Conservation (phyloP, 2,113 vertebrate species). For the Cyprinus carpio region DNA sequence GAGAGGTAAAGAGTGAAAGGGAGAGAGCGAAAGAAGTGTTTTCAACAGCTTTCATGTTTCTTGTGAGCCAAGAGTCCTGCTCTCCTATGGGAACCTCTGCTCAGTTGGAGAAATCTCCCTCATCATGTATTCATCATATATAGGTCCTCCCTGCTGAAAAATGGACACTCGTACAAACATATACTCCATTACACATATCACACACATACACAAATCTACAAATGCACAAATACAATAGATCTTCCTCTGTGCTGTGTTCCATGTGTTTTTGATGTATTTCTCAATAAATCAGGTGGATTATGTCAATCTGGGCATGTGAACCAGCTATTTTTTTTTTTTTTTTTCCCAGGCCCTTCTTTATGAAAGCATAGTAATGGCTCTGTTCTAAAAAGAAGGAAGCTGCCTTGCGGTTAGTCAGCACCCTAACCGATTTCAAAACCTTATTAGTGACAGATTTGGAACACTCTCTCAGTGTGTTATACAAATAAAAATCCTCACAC, state of each 20-base stretch:
- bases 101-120: slow-evolving; percentile 11
- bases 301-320: slow-evolving; percentile 23
- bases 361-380: neutral
- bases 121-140: slow-evolving; percentile 42
- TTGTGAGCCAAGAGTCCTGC: slow-evolving; percentile 6
- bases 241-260: neutral
- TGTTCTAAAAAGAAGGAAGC: neutral
- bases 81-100: slow-evolving; percentile 14
- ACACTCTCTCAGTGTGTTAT: neutral
- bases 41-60: slow-evolving; percentile 28
- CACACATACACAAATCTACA: neutral
- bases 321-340: neutral
- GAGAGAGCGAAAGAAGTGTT: neutral
- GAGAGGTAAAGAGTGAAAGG: neutral
- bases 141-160: too few species aligned
- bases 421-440: neutral
- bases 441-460: neutral
- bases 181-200: neutral
- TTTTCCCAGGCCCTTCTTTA: neutral
- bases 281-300: slow-evolving; percentile 33
- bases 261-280: neutral
- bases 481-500: neutral
- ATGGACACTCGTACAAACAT: neutral
- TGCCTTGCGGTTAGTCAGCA: neutral
- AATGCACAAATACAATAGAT: neutral